These are phyloP conservation scores for Tragelaphus imberbis DNA, from an alignment of 2,113 vertebrate genomes.

Conservation along the genomic window DNA sequence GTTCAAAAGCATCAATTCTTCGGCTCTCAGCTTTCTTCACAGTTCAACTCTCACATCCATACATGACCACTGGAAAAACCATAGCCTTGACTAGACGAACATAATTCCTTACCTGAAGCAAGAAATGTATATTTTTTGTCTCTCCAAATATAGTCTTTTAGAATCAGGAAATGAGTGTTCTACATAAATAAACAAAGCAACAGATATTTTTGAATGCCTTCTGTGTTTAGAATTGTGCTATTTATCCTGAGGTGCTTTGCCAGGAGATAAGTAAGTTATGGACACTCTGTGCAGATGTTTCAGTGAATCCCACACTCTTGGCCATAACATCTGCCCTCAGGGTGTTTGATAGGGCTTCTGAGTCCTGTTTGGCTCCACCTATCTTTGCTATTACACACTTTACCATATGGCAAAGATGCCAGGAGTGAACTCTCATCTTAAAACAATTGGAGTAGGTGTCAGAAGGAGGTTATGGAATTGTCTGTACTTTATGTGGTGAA, in stretches of 20 bases:
- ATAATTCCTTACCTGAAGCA: background rate
- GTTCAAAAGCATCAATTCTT: too few relatives aligned
- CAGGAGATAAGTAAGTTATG: conserved; percentile 21
- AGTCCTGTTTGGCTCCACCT: conserved; percentile 22
- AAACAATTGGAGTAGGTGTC: conserved; percentile 24
- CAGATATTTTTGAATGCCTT: background rate
- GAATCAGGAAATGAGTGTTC: background rate
- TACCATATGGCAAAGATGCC: conserved; percentile 27
- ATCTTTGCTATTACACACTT: conserved; percentile 12
- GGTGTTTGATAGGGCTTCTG: conserved; percentile 28
- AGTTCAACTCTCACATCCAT: too few relatives aligned
- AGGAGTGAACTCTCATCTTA: background rate
- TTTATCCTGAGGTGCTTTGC: conserved; percentile 11
- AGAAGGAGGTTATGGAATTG: conserved; percentile 37
- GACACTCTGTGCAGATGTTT: conserved; percentile 30
- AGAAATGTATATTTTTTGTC: background rate
- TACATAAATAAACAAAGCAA: background rate
- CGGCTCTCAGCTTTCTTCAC: too few relatives aligned
- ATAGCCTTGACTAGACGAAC: too few relatives aligned
- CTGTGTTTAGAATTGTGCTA: background rate
- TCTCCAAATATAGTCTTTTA: conserved; percentile 17
- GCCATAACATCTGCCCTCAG: background rate
- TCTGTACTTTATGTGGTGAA: background rate
- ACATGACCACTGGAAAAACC: too few relatives aligned
- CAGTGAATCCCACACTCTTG: background rate